Evolutionary conservation across 2,888 invertebrate species (phyloP).

Genomic region (Mesorhabditis sp.): DNA sequence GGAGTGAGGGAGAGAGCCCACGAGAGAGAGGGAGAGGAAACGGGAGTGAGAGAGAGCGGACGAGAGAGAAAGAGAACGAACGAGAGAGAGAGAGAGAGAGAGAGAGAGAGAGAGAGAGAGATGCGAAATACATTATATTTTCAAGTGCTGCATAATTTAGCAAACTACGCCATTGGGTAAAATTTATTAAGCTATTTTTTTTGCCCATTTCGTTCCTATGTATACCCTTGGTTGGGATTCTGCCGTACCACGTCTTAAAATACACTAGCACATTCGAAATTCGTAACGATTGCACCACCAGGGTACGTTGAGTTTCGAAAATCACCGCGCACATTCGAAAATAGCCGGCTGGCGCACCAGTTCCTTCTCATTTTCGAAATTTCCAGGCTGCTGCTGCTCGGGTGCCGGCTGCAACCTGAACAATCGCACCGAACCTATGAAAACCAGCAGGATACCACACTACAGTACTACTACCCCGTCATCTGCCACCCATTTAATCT

Average conservation of each 20-base stretch:
- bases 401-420: not conserved
- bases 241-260: not conserved
- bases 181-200: too few species aligned
- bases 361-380: not conserved
- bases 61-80: not conserved
- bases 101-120: constrained; percentile 6
- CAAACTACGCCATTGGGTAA: too few species aligned
- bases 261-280: not conserved
- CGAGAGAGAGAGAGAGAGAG: constrained; percentile 6
- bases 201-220: too few species aligned
- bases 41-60: not conserved
- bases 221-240: not conserved
- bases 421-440: not conserved
- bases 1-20: not conserved
- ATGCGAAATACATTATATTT: too few species aligned
- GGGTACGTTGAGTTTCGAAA: too few species aligned
- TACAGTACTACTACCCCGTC: too few species aligned
- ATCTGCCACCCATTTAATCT: too few species aligned
- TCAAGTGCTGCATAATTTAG: too few species aligned
- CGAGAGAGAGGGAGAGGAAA: not conserved
- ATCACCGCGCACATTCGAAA: too few species aligned
- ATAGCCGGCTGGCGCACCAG: too few species aligned
- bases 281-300: not conserved
- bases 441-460: not conserved
- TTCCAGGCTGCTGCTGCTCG: constrained; percentile 6